These are phyloP conservation scores for Heliopora coerulea DNA, from an alignment of 92 coral and sea anemone species.

Conservation along the genomic window DNA sequence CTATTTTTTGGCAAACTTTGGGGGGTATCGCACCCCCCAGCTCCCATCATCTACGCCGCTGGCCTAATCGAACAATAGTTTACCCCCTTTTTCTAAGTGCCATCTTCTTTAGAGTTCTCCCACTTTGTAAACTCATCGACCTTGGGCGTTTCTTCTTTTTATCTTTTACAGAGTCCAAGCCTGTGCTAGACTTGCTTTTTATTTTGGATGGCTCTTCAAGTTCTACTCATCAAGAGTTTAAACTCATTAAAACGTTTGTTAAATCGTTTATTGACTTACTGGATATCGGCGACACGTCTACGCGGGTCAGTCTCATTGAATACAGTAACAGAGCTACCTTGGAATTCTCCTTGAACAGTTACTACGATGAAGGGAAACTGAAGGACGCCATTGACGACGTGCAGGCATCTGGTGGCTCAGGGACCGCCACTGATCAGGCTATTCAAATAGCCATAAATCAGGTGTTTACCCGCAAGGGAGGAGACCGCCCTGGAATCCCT, in stretches of 20 bases:
- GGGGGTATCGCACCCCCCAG: too few relatives aligned
- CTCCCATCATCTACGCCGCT: too few relatives aligned
- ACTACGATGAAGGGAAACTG: slow-evolving; percentile 20
- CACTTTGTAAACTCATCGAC: too few relatives aligned
- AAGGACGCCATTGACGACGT: slow-evolving; percentile 32
- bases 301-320: slow-evolving; percentile 33
- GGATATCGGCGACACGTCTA: slow-evolving; percentile 28
- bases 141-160: too few relatives aligned
- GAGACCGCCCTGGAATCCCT: slow-evolving; percentile 63
- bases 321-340: slow-evolving; percentile 41
- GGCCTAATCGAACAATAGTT: too few relatives aligned
- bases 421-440: slow-evolving; percentile 31
- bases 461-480: slow-evolving; percentile 41
- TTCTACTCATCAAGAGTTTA: slow-evolving; percentile 24
- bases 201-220: slow-evolving; percentile 38
- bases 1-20: too few relatives aligned
- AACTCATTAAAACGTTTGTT: slow-evolving; percentile 11
- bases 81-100: too few relatives aligned
- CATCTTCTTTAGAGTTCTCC: too few relatives aligned
- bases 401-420: slow-evolving; percentile 22
- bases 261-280: slow-evolving; percentile 33
- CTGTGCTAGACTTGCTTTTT: slow-evolving; percentile 28
- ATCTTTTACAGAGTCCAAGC: slow-evolving; percentile 5
- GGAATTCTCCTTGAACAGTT: slow-evolving; percentile 23
- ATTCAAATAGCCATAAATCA: slow-evolving; percentile 12